Conservation (phyloP, 1,140 invertebrate genomes). For the Bombus confusus region DNA sequence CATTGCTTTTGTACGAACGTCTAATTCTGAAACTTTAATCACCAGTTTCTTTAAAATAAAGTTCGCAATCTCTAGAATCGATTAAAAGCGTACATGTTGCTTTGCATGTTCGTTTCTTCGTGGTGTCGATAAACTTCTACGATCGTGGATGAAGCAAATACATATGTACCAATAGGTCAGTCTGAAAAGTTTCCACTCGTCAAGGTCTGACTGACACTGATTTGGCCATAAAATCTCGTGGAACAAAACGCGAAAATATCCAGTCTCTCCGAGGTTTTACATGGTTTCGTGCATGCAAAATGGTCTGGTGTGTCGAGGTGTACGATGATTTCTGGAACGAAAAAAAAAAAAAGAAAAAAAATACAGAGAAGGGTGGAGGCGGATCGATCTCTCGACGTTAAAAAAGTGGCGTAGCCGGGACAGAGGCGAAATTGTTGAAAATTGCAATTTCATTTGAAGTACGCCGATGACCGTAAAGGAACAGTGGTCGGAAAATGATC, state of each 20-base stretch:
- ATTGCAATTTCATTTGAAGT: slow-evolving; percentile 6
- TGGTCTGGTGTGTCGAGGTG: background rate
- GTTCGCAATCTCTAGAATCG: background rate
- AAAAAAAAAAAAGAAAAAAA: background rate
- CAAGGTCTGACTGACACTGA: slow-evolving; percentile 5
- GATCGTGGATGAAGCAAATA: background rate
- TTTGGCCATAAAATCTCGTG: slow-evolving; percentile 1
- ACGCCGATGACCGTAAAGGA: background rate
- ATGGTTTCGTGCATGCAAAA: slow-evolving; percentile 7
- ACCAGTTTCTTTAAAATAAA: background rate
- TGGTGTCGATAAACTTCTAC: background rate
- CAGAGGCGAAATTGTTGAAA: background rate
- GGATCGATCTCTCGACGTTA: background rate
- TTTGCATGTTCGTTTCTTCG: slow-evolving; percentile 11
- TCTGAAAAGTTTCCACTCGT: slow-evolving; percentile 23
- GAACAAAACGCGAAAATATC: slow-evolving; percentile 9
- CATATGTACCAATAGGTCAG: background rate
- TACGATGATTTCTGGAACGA: background rate
- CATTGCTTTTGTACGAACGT: background rate
- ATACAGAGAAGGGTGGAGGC: background rate
- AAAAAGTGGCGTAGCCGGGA: background rate
- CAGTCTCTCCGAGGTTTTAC: background rate
- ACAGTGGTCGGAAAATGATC: background rate
- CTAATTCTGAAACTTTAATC: background rate
- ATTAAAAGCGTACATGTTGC: background rate